A percentile compares a stretch with the other conserved stretches of the same genome.
Evolutionary conservation across 1,140 invertebrate genomes (phyloP).

Genomic region (Physella acuta): DNA sequence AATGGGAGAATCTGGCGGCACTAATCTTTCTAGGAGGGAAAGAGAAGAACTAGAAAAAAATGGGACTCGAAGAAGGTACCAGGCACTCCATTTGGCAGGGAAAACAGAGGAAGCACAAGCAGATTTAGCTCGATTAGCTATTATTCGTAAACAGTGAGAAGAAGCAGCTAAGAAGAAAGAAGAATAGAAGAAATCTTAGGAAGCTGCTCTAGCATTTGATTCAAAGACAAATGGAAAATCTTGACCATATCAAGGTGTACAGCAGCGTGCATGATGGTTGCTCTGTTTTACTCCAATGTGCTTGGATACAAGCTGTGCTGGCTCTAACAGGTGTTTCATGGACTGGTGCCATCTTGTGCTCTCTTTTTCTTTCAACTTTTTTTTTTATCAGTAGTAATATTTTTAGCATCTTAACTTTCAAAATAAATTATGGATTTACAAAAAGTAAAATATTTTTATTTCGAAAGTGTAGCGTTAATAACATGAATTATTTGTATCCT

Average conservation of each 20-base stretch:
- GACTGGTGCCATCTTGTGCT: too few relatives aligned
- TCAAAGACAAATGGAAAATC: slow-evolving; percentile 32
- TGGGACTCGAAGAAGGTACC: slow-evolving; percentile 82
- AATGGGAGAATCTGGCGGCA: slow-evolving; percentile 63
- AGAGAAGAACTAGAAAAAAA: slow-evolving; percentile 91
- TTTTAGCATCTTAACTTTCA: too few relatives aligned
- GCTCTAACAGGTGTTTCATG: too few relatives aligned
- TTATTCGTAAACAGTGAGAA: slow-evolving; percentile 90
- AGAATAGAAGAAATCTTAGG: slow-evolving; percentile 68
- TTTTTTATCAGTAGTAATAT: too few relatives aligned
- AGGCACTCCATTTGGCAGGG: slow-evolving; percentile 88
- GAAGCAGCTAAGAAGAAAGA: slow-evolving; percentile 89
- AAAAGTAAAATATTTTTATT: too few relatives aligned
- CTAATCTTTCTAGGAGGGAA: slow-evolving; percentile 57
- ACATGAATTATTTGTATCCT: too few relatives aligned
- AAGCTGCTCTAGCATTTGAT: slow-evolving; percentile 24
- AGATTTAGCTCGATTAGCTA: slow-evolving; percentile 83
- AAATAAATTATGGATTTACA: too few relatives aligned
- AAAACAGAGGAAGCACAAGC: slow-evolving; percentile 94
- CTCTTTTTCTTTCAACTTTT: too few relatives aligned
- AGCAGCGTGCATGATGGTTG: not conserved
- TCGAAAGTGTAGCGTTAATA: too few relatives aligned
- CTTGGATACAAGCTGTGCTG: not conserved
- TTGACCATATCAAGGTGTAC: slow-evolving; percentile 26
- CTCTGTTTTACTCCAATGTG: not conserved